Conservation (phyloP, 2,888 invertebrate species). For the Aphodius sticticus region DNA sequence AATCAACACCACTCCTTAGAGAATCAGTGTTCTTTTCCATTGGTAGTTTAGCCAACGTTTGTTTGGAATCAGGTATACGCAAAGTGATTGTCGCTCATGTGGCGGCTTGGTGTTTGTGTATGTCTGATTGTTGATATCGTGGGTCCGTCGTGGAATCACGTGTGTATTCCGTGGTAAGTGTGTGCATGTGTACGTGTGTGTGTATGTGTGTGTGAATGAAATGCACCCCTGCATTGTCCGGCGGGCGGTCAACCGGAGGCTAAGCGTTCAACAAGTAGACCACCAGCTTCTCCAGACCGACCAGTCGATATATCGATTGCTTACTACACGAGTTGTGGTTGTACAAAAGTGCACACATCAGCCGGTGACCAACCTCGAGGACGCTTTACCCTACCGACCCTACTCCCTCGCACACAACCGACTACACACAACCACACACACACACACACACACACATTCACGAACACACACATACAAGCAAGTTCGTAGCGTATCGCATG, state of each 20-base stretch:
- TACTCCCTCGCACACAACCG: slow-evolving; percentile 6
- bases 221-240: slow-evolving; percentile 52
- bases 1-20: too few species aligned
- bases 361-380: slow-evolving; percentile 25
- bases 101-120: not conserved
- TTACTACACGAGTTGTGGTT: slow-evolving; percentile 49
- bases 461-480: not conserved
- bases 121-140: slow-evolving; percentile 7
- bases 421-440: not conserved
- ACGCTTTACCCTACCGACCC: slow-evolving; percentile 8
- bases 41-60: too few species aligned
- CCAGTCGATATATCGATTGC: slow-evolving; percentile 60
- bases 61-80: too few species aligned
- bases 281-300: slow-evolving; percentile 46
- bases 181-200: slow-evolving; percentile 16
- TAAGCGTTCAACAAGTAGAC: slow-evolving; percentile 59
- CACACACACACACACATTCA: not conserved
- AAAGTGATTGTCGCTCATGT: not conserved
- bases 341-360: slow-evolving; percentile 47
- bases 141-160: not conserved
- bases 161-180: not conserved
- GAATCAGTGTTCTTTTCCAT: too few species aligned
- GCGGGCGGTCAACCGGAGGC: slow-evolving; percentile 49
- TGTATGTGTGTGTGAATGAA: slow-evolving; percentile 39
- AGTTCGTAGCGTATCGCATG: not conserved